phyloP scores from a whole-genome alignment of 2,113 vertebrate genomes.

The Hiodon tergisus region DNA sequence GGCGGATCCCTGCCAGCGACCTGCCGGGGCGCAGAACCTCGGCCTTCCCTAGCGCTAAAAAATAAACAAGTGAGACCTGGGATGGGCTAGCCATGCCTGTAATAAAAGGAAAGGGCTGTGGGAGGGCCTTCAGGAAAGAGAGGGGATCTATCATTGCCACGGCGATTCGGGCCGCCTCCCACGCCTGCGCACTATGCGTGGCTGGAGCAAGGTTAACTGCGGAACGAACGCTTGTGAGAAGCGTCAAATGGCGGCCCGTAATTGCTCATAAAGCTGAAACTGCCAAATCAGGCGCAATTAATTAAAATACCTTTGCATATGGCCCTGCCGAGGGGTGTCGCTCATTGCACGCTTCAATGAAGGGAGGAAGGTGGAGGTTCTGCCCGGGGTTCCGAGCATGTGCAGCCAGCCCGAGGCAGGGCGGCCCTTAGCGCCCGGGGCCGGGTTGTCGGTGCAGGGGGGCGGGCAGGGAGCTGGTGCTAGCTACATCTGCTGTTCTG shows the following conservation, averaged over 20 bases:
- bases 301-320: neutral
- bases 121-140: neutral
- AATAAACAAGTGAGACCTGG: slow-evolving; percentile 24
- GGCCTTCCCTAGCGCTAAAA: neutral
- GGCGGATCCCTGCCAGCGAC: slow-evolving; percentile 13
- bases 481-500: slow-evolving; percentile 22
- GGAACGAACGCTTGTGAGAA: slow-evolving; percentile 41
- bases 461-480: neutral
- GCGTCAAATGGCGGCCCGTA: slow-evolving; percentile 34
- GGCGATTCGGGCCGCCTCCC: slow-evolving; percentile 16
- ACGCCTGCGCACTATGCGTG: slow-evolving; percentile 10
- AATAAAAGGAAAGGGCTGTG: neutral
- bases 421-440: neutral
- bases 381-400: neutral
- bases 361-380: too few species aligned
- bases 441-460: neutral
- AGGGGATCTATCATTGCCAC: neutral
- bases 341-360: too few species aligned
- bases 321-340: neutral
- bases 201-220: slow-evolving; percentile 26
- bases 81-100: slow-evolving; percentile 19
- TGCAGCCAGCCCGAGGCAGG: neutral
- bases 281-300: neutral
- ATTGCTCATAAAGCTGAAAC: slow-evolving; percentile 27
- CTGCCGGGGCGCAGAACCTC: slow-evolving; percentile 11